Evolutionary conservation across 2,113 vertebrate species (phyloP).

Genomic region (Esox niger): DNA sequence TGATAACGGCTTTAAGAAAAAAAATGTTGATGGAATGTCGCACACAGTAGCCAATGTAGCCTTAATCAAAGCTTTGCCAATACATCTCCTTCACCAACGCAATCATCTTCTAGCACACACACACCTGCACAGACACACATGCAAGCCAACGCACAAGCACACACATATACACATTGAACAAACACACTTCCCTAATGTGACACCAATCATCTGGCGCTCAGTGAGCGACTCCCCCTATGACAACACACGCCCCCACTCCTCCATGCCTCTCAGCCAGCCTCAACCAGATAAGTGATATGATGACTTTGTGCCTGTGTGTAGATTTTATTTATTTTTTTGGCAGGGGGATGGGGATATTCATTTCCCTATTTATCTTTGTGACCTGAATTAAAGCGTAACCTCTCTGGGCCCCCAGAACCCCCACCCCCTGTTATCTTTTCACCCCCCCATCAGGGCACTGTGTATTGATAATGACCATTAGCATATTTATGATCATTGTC

Average conservation of each 20-base stretch:
- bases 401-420: conserved; percentile 55
- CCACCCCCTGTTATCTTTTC: conserved; percentile 77
- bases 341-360: conserved; percentile 55
- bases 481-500: conserved; percentile 99
- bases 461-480: conserved; percentile 89
- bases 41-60: conserved; percentile 62
- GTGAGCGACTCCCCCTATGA: conserved; percentile 56
- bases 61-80: conserved; percentile 68
- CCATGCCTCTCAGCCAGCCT: conserved; percentile 70
- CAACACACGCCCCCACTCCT: conserved; percentile 52
- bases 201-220: conserved; percentile 65
- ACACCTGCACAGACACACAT: conserved; percentile 34
- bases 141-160: too few relatives aligned
- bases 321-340: too few relatives aligned
- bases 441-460: conserved; percentile 84
- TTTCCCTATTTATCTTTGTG: conserved; percentile 79
- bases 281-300: conserved; percentile 61
- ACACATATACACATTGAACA: conserved; percentile 45
- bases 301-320: conserved; percentile 61
- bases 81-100: conserved; percentile 29
- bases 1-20: too few relatives aligned
- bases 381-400: conserved; percentile 75
- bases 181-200: conserved; percentile 63
- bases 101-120: neutral
- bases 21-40: too few relatives aligned